These are phyloP conservation scores for Eucriotettix oculatus DNA, from an alignment of 2,888 invertebrate species.

Conservation along the genomic window DNA sequence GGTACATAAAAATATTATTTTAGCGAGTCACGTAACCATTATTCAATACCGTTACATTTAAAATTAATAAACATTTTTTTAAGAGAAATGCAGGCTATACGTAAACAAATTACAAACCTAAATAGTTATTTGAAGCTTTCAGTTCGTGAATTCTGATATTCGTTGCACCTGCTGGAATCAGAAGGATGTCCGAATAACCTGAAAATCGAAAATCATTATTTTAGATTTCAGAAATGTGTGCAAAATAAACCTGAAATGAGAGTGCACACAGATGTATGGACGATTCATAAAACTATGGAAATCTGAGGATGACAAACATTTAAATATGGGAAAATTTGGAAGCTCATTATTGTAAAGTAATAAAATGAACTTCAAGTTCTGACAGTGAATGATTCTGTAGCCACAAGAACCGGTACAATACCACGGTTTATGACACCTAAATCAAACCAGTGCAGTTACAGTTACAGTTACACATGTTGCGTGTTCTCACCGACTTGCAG, in stretches of 20 bases:
- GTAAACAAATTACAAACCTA: slow-evolving; percentile 39
- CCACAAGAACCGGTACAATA: no score
- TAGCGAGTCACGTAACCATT: not conserved
- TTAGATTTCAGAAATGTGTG: slow-evolving; percentile 6
- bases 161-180: slow-evolving; percentile 87
- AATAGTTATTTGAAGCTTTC: slow-evolving; percentile 72
- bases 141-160: slow-evolving; percentile 68
- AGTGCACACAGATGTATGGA: no score
- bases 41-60: not conserved
- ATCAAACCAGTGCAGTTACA: not conserved
- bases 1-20: not conserved
- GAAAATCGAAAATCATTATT: slow-evolving; percentile 15
- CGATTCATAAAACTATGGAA: no score
- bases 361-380: no score
- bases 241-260: not conserved
- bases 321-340: no score
- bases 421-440: not conserved
- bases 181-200: slow-evolving; percentile 85
- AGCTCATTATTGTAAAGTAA: no score
- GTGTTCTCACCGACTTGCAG: slow-evolving; percentile 46
- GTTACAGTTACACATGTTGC: not conserved
- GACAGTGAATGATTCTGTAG: no score
- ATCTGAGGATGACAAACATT: no score
- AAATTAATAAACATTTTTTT: no score
- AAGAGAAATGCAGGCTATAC: no score